A percentile compares a stretch with the other conserved stretches of the same genome.
Evolutionary conservation across 2,888 invertebrate species (phyloP).

Genomic region (Phalera bucephala): DNA sequence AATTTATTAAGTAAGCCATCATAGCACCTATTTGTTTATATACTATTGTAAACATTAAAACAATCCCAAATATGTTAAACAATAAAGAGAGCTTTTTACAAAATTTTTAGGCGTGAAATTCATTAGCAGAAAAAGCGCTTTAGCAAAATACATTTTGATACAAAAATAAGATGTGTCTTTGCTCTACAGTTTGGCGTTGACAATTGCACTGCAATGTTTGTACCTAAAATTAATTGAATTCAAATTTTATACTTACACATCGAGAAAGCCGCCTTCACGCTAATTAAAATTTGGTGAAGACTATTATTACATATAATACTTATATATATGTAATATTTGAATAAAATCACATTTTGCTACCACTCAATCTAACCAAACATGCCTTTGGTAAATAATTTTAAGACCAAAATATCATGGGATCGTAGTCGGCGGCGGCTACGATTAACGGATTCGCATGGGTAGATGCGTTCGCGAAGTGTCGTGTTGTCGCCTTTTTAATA

Average conservation of each 20-base stretch:
- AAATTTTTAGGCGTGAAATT: too few species aligned
- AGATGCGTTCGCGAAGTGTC: too few species aligned
- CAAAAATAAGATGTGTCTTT: slow-evolving; percentile 32
- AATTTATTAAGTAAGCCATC: slow-evolving; percentile 70
- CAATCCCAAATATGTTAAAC: too few species aligned
- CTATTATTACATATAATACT: slow-evolving; percentile 30
- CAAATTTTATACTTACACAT: slow-evolving; percentile 19
- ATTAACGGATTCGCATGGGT: too few species aligned
- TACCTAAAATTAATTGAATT: slow-evolving; percentile 19
- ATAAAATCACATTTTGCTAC: too few species aligned
- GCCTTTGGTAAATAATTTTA: slow-evolving; percentile 33
- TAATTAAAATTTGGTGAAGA: slow-evolving; percentile 48
- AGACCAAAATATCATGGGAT: too few species aligned
- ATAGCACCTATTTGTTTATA: slow-evolving; percentile 67
- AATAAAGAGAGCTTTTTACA: slow-evolving; percentile 36
- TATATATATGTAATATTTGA: slow-evolving; percentile 8
- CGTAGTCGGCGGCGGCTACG: too few species aligned
- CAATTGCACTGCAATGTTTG: slow-evolving; percentile 41
- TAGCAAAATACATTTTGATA: slow-evolving; percentile 39
- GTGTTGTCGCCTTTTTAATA: too few species aligned
- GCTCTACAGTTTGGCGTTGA: slow-evolving; percentile 37
- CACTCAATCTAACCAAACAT: slow-evolving; percentile 22
- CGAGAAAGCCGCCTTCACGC: slow-evolving; percentile 39
- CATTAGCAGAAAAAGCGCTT: too few species aligned
- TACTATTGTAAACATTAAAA: too few species aligned